Base-by-base conservation (phyloP, 2,797 vertebrate species). In the Acanthurus leucopareius region DNA sequence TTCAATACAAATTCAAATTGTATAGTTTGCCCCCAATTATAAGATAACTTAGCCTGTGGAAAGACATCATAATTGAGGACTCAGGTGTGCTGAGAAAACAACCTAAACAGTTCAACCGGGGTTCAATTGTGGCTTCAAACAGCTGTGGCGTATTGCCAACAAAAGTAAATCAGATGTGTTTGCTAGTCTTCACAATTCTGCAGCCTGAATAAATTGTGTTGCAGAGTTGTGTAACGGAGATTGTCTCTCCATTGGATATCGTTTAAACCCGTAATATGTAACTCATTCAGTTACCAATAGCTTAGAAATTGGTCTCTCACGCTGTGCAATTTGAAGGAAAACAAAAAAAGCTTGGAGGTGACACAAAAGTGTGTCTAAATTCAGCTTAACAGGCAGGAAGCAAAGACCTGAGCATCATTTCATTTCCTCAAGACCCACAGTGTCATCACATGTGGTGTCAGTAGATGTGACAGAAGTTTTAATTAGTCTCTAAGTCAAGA, bases 401-500 rank as follows among this genome's bases (percentile, higher is more conserved):
- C 38, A 73, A 45, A 69, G 20, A 15, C 16, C n/a, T 10, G 17
- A 0, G 17, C 20, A 51, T 76, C 53, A 25, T 51, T 52, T 52
- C 25, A 25, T 53, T 52, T 70, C 44, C 20, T 69, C 25, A 4
- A 32, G 64, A 35, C 68, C 28, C 15, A 60, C 54, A 54, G 42
- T 11, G 20, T 42, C 67, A 14, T 38, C 13, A 45, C 73, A 63
- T 35, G 32, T 35, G 32, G 32, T 35, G 32, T 35, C 25, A 57
- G 44, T 73, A 62, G 66, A 44, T 69, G 17, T 64, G 59, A 65
- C 69, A 70, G 64, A 75, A 13, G 40, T 73, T 82, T 79, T 69
- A 88, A 86, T 88, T 74, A 62, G 76, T 70, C 19, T 32, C 72
- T 53, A 53, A 72, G 32, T 79, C 35, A 73, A 67, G 49, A 14